phyloP scores from a whole-genome alignment of 2,888 invertebrate species.

The Andrena flavipes region DNA sequence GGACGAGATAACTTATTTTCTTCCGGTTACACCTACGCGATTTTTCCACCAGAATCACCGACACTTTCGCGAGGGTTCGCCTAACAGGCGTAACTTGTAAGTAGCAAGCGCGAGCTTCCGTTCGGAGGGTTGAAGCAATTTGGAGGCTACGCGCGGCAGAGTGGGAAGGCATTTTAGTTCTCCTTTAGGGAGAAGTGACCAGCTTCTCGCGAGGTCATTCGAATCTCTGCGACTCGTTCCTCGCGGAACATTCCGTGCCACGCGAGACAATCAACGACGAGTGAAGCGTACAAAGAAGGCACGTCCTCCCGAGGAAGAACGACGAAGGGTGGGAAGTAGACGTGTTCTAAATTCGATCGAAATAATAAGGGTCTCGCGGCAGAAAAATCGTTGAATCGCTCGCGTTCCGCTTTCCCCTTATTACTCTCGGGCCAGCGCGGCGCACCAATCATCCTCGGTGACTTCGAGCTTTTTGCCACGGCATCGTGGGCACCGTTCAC shows the following conservation, averaged over 20 bases:
- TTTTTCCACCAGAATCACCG: constrained; percentile 27
- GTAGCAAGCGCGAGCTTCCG: background rate
- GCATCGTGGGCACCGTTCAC: constrained; percentile 6
- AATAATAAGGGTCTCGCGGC: background rate
- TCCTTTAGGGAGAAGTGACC: too few relatives aligned
- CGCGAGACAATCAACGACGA: background rate
- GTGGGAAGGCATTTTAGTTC: too few relatives aligned
- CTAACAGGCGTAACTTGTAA: too few relatives aligned
- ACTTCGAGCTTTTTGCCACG: constrained; percentile 19
- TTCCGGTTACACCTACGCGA: constrained; percentile 42
- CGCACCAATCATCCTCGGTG: constrained; percentile 33
- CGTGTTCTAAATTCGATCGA: constrained; percentile 5
- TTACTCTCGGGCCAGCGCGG: constrained; percentile 6
- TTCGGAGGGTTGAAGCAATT: background rate
- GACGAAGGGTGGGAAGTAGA: background rate
- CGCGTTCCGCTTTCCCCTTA: constrained; percentile 22
- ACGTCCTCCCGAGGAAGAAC: background rate
- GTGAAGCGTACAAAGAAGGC: background rate
- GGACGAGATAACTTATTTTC: constrained; percentile 75
- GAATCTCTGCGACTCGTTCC: background rate
- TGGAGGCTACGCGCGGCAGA: too few relatives aligned
- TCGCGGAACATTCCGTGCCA: background rate
- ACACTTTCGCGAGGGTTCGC: background rate
- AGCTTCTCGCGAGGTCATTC: too few relatives aligned
- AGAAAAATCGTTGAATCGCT: constrained; percentile 8